Conservation (phyloP, 2,797 vertebrate genomes). For the Paguma larvata region DNA sequence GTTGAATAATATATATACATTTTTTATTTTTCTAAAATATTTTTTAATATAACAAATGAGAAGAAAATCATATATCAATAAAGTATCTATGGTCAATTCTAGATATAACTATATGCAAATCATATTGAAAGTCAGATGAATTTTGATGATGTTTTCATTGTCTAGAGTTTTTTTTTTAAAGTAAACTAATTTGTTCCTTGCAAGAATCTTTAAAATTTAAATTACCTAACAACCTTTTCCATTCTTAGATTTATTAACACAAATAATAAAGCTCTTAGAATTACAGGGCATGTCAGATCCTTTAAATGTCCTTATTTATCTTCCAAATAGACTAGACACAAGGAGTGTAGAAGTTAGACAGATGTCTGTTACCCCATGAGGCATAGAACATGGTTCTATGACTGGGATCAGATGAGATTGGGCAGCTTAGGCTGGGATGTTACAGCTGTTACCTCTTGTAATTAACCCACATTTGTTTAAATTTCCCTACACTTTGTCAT, state of each 20-base stretch:
- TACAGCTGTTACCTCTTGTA: not conserved
- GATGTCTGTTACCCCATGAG: not conserved
- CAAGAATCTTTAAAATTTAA: conserved; percentile 58
- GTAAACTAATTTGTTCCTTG: conserved; percentile 44
- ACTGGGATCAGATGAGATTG: not conserved
- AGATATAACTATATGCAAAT: conserved; percentile 12
- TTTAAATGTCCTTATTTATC: conserved; percentile 43
- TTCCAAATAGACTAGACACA: not conserved
- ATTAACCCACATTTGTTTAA: conserved; percentile 38
- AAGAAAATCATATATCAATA: conserved; percentile 12
- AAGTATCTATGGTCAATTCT: not conserved
- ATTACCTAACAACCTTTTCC: not conserved
- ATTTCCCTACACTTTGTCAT: not conserved
- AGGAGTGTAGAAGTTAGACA: not conserved
- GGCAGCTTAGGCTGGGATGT: not conserved
- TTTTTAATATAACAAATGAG: not conserved
- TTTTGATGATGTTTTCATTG: conserved; percentile 62
- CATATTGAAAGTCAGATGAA: conserved; percentile 24
- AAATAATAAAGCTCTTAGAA: not conserved
- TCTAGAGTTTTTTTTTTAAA: conserved; percentile 17
- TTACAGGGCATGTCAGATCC: not conserved
- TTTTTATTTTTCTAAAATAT: not conserved
- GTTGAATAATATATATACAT: not conserved
- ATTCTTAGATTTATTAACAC: conserved; percentile 33
- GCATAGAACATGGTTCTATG: not conserved